A percentile compares a stretch with the other conserved stretches of the same genome.
phyloP scores from a whole-genome alignment of 2,888 invertebrate genomes.

The Odontomyia ornata region DNA sequence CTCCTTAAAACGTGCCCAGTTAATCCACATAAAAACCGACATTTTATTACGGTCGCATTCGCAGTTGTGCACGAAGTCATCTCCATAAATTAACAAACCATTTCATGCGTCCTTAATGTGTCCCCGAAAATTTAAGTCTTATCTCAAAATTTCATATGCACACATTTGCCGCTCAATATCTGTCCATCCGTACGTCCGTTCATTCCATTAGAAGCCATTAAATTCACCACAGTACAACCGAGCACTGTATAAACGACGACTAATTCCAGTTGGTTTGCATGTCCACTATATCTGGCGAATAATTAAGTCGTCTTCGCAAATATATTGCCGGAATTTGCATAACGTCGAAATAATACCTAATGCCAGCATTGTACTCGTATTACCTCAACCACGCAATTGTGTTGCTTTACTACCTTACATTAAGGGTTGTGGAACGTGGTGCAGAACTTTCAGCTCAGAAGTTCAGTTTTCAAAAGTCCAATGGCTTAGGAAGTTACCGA shows the following conservation, averaged over 20 bases:
- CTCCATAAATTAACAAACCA: conserved; percentile 1
- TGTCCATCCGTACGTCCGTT: not conserved
- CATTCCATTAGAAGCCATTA: not conserved
- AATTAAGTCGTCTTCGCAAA: conserved; percentile 6
- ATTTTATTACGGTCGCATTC: no score
- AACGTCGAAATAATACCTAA: conserved; percentile 9
- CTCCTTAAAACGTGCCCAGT: no score
- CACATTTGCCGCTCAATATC: not conserved
- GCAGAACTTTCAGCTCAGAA: no score
- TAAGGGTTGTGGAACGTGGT: not conserved
- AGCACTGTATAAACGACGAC: not conserved
- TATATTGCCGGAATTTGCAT: conserved; percentile 9
- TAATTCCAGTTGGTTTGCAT: not conserved
- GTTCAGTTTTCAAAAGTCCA: no score
- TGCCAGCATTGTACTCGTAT: not conserved
- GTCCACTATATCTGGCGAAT: conserved; percentile 7
- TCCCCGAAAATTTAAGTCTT: not conserved
- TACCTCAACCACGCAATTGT: not conserved
- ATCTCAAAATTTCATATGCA: conserved; percentile 14
- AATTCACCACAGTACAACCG: not conserved
- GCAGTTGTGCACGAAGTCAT: no score
- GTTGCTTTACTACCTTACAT: not conserved
- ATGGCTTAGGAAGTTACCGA: no score
- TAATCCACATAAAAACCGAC: no score
- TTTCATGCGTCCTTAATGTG: not conserved